Evolutionary conservation across 2,797 vertebrate genomes (phyloP).

Genomic region (Pseudopleuronectes americanus): DNA sequence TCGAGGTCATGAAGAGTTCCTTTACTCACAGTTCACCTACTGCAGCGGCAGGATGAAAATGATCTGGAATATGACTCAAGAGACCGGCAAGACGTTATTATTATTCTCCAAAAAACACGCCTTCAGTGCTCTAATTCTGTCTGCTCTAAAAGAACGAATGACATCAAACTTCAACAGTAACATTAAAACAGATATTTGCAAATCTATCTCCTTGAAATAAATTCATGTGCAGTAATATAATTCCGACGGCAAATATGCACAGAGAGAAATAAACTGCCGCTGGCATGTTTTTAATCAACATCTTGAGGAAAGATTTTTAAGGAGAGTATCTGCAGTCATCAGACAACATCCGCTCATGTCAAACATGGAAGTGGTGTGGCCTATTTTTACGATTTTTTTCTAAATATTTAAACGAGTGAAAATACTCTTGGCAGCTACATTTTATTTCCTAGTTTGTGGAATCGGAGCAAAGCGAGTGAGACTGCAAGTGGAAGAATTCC

Average conservation of each 20-base stretch:
- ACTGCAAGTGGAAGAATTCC: background rate
- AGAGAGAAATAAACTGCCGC: background rate
- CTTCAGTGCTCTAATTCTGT: too few species aligned
- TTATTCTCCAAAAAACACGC: too few species aligned
- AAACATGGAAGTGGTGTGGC: background rate
- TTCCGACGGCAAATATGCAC: background rate
- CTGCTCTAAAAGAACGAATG: too few species aligned
- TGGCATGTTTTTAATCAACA: background rate
- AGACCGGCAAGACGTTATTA: too few species aligned
- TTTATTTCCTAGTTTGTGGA: conserved; percentile 5
- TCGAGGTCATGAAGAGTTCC: background rate
- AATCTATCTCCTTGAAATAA: background rate
- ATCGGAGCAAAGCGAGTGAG: background rate
- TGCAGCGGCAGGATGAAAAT: background rate
- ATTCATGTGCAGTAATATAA: background rate
- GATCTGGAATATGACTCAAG: background rate
- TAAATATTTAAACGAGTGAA: background rate
- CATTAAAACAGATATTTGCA: too few species aligned
- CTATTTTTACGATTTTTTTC: background rate
- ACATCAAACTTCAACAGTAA: too few species aligned
- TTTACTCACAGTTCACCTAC: background rate
- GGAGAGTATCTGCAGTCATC: background rate
- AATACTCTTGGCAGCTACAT: conserved; percentile 15
- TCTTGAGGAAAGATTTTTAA: background rate
- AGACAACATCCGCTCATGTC: background rate